Percentiles rank a stretch among this genome's conserved stretches.
Conservation (phyloP, 2,888 invertebrate genomes). For the Nesidiocoris tenuis region DNA sequence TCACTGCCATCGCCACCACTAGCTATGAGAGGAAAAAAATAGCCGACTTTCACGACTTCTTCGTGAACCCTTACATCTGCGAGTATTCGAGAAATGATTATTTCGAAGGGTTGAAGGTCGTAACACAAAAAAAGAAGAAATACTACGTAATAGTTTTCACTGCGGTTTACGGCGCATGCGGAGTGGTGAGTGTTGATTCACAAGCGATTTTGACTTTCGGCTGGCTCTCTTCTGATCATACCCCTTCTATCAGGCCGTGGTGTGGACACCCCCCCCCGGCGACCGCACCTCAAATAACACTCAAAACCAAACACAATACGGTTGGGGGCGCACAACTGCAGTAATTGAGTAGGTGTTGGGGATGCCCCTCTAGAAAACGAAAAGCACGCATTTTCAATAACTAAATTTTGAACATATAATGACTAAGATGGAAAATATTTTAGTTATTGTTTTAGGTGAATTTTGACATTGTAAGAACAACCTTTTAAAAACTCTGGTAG, state of each 20-base stretch:
- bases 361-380: too few species aligned
- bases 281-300: too few species aligned
- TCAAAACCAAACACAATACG: too few species aligned
- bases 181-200: neutral
- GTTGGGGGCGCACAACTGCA: too few species aligned
- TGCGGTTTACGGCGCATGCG: neutral
- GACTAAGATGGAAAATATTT: neutral
- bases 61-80: neutral
- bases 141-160: neutral
- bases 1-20: neutral
- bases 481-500: too few species aligned
- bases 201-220: neutral
- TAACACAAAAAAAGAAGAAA: neutral
- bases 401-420: neutral
- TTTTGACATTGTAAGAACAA: neutral
- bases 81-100: constrained; percentile 7
- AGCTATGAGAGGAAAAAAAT: neutral
- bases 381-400: too few species aligned
- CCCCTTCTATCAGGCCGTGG: too few species aligned
- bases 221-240: too few species aligned
- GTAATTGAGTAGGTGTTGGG: too few species aligned
- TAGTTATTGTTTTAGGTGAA: too few species aligned
- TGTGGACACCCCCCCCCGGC: too few species aligned
- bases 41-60: neutral
- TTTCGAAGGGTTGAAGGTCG: neutral